Base-by-base conservation (phyloP, 2,797 vertebrate species). In the Nannoperca australis region DNA sequence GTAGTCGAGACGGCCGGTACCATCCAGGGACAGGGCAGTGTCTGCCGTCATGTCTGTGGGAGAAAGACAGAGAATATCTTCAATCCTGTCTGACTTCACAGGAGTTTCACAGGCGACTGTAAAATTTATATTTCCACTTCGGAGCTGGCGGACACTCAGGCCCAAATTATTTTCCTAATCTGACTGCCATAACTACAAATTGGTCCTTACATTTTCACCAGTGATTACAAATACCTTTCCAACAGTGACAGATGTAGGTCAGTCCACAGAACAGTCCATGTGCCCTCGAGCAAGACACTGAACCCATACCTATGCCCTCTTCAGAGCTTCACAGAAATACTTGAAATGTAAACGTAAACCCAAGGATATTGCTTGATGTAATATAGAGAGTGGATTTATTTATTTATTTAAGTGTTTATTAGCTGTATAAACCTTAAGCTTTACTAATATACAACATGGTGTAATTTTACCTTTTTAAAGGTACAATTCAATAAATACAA, bases 1-100 rank as follows among this genome's bases (percentile, higher is more conserved):
- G 88, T 98, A 99, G 85, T 99, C 98, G 14, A 99, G 94, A 1
- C 96, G 96, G 0, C 98, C 97, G 54, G 93, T 97, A n/a, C 98
- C 98, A 51, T 98, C 97, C 69, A 99, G 92, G 0, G 97, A 97
- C 76, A 99, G 76, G 62, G 98, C 98, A 0, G 97, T 98, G 93
- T 99, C 97, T 0, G 96, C 96, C 0, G 96, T 96, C 30, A 98
- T 82, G 87, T 97, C 98, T 99, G 92, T 10, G 56, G 18, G 55
- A 73, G 32, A 44, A 22, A 74, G 50, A 81, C 1, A 30, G 40
- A 85, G 38, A 69, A 70, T 34, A 12, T 60, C n/a, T 55, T 79
- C 45, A 76, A 5, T 70, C 38, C 34, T 18, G 30, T 40, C 20
- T 12, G 59, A 83, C 42, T 76, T 68, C n/a, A 38, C 49, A 7